These are phyloP conservation scores for Elegia similella DNA, from an alignment of 2,888 invertebrate genomes.

Conservation along the genomic window DNA sequence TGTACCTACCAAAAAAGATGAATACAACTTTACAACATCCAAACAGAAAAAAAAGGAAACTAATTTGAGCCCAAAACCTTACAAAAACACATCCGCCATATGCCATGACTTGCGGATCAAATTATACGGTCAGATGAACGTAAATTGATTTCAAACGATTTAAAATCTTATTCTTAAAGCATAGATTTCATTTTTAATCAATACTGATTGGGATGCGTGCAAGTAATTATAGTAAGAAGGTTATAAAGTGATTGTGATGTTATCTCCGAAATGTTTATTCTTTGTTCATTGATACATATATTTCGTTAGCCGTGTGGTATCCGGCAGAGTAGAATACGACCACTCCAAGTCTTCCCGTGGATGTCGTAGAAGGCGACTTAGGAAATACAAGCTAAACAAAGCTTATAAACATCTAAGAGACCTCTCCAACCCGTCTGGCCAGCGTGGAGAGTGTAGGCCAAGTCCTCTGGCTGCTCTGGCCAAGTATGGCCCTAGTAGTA, in stretches of 20 bases:
- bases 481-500: too few species aligned
- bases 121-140: constrained; percentile 46
- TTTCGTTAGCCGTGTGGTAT: too few species aligned
- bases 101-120: constrained; percentile 42
- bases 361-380: too few species aligned
- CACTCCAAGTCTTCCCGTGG: too few species aligned
- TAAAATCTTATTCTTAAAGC: constrained; percentile 20
- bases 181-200: constrained; percentile 23
- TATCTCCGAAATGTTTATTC: constrained; percentile 11
- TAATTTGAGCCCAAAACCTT: constrained; percentile 20
- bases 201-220: constrained; percentile 20
- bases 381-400: too few species aligned
- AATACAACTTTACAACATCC: background rate
- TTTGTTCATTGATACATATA: background rate
- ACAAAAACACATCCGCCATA: constrained; percentile 60
- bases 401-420: too few species aligned
- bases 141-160: constrained; percentile 16
- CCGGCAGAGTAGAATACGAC: too few species aligned
- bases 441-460: too few species aligned
- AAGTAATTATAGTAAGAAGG: constrained; percentile 21
- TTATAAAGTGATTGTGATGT: constrained; percentile 22
- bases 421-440: too few species aligned
- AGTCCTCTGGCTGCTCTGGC: too few species aligned
- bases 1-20: background rate
- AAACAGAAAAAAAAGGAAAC: constrained; percentile 17